Conservation (phyloP, 2,797 vertebrate genomes). For the Pipistrellus pipistrellus region DNA sequence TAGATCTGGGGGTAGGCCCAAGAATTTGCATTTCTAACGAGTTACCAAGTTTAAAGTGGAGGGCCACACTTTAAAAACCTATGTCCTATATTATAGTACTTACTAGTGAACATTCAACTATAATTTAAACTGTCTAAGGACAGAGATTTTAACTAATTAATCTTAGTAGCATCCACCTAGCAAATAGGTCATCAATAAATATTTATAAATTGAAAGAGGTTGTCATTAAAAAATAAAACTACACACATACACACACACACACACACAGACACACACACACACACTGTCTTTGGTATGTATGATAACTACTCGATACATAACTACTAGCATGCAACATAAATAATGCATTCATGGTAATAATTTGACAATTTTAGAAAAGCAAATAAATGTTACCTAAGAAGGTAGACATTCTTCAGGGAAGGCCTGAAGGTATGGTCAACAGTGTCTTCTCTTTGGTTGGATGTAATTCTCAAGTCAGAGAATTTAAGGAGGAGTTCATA, state of each 20-base stretch:
- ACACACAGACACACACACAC: not conserved
- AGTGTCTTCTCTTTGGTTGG: not conserved
- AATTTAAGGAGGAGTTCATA: not conserved
- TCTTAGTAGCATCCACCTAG: not conserved
- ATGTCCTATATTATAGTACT: not conserved
- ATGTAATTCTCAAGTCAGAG: not conserved
- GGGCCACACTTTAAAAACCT: not conserved
- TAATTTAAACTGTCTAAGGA: not conserved
- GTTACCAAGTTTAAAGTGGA: not conserved
- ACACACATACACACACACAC: not conserved
- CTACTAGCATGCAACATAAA: constrained; percentile 25
- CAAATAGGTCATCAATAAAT: not conserved
- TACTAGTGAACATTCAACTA: not conserved
- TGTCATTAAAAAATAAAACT: not conserved
- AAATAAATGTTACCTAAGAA: not conserved
- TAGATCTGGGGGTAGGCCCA: not conserved
- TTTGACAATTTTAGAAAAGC: constrained; percentile 25
- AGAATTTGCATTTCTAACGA: constrained; percentile 3
- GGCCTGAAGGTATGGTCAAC: not conserved
- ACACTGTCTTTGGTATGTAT: not conserved
- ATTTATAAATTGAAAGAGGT: constrained; percentile 13
- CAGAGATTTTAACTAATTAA: not conserved
- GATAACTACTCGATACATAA: not conserved
- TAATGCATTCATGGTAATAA: not conserved
- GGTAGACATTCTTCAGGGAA: not conserved